Base-by-base conservation (phyloP, 2,797 vertebrate genomes). In the Sciaenops ocellatus region DNA sequence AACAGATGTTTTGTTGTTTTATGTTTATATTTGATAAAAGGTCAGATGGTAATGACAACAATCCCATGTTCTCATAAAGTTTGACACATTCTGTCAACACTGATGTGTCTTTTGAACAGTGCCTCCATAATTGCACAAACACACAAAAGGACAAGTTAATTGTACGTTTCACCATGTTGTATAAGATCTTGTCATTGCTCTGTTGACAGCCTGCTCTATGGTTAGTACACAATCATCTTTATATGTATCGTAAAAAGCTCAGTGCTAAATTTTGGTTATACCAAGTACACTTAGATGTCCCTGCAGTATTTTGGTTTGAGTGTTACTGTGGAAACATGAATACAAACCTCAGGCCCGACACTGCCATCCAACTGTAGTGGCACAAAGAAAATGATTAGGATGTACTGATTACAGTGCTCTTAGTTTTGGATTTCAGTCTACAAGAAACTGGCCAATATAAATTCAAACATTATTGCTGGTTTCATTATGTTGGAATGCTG, bases 261-360 rank as follows among this genome's bases (percentile, higher is more conserved):
- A 38, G 3, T 34, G 12, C 41, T 18, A 13, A 47, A 62, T 28
- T 66, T 6, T 24, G 6, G 10, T 51, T 13, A 59, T 10, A 63
- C 17, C 6, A 13, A 51, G 52, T 52, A 16, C 20, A 46, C 30
- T 52, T 20, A 52, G 24, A 44, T 28, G 12, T 42, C n/a, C 8
- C 34, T 50, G 42, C 22, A 11, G 5, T 24, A 6, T 12, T 61
- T 59, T 38, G 3, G 6, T 34, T 5, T 38, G 30, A 69, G n/a
- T 30, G 6, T 66, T 5, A 50, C 1, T 1, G 20, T 38, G 17
- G 7, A 65, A 47, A 70, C 22, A 22, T 55, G 24, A 73, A 79
- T n/a, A 78, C 84, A 60, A 55, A 95, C 95, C 93, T 92, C 84
- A 87, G 87, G 41, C 8, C 94, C 93, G 17, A 18, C 70, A 22